phyloP scores from a whole-genome alignment of 2,797 vertebrate genomes.

The Ctenopoma multispine region DNA sequence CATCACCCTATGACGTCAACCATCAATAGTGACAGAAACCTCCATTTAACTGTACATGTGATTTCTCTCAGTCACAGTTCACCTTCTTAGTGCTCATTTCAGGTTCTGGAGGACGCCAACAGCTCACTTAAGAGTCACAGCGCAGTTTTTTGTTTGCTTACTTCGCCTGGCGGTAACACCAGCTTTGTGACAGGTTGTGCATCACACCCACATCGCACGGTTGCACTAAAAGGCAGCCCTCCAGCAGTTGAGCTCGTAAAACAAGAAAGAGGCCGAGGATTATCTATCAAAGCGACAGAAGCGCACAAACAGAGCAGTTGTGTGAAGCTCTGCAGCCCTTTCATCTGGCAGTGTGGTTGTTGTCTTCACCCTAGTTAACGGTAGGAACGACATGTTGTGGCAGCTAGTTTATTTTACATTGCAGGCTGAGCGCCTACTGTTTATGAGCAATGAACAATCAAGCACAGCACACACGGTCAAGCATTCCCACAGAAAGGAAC shows the following conservation, averaged over 20 bases:
- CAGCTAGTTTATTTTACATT: slow-evolving; percentile 78
- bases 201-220: slow-evolving; percentile 52
- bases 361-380: slow-evolving; percentile 66
- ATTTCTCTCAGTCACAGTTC: slow-evolving; percentile 2
- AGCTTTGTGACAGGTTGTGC: slow-evolving; percentile 33
- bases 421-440: slow-evolving; percentile 65
- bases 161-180: slow-evolving; percentile 38
- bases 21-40: slow-evolving; percentile 14
- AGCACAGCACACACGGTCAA: slow-evolving; percentile 63
- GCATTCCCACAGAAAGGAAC: slow-evolving; percentile 74
- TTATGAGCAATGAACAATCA: slow-evolving; percentile 74
- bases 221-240: slow-evolving; percentile 46
- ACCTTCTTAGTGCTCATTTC: neutral
- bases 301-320: slow-evolving; percentile 34
- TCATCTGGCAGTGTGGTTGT: slow-evolving; percentile 70
- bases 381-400: slow-evolving; percentile 73
- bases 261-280: slow-evolving; percentile 43
- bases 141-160: slow-evolving; percentile 30
- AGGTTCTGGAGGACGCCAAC: neutral
- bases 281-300: slow-evolving; percentile 53
- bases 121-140: slow-evolving; percentile 18
- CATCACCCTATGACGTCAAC: slow-evolving; percentile 45
- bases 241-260: slow-evolving; percentile 53
- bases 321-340: slow-evolving; percentile 40
- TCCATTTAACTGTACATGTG: neutral